Conservation (phyloP, 2,888 invertebrate species). For the Diadegma fenestrale region DNA sequence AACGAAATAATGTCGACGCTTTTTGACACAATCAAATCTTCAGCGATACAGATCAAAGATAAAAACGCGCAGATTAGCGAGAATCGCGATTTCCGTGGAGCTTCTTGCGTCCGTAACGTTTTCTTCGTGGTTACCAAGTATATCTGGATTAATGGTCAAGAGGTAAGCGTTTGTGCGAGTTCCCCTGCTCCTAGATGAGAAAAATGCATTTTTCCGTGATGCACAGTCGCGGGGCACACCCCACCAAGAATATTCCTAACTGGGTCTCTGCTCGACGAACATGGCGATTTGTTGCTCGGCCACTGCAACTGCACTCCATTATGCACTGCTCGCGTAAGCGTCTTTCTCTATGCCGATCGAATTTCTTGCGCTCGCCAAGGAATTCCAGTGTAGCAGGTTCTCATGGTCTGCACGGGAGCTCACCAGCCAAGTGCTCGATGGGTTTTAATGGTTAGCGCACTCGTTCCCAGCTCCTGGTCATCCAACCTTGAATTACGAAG, state of each 20-base stretch:
- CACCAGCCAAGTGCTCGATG: not conserved
- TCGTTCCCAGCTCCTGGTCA: constrained; percentile 68
- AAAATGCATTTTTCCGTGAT: constrained; percentile 34
- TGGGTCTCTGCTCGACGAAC: constrained; percentile 35
- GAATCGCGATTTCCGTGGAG: not conserved
- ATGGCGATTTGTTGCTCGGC: constrained; percentile 6
- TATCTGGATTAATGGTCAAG: constrained; percentile 59
- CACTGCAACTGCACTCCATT: constrained; percentile 3
- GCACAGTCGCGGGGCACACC: constrained; percentile 21
- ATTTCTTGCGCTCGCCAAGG: constrained; percentile 14
- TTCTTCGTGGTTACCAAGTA: constrained; percentile 29
- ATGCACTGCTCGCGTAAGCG: constrained; percentile 1
- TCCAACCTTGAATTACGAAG: constrained; percentile 68
- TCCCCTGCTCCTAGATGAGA: constrained; percentile 7
- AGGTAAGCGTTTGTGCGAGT: constrained; percentile 19
- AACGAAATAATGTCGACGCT: no score
- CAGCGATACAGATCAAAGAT: not conserved
- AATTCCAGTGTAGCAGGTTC: constrained; percentile 28
- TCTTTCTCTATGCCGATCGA: not conserved
- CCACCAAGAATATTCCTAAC: constrained; percentile 52
- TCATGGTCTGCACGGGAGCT: not conserved
- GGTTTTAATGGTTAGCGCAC: constrained; percentile 21
- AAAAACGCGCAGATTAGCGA: constrained; percentile 21
- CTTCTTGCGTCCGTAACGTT: constrained; percentile 47
- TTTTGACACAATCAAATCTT: no score